These are phyloP conservation scores for Biston betularia DNA, from an alignment of 2,888 invertebrate genomes.

Conservation along the genomic window DNA sequence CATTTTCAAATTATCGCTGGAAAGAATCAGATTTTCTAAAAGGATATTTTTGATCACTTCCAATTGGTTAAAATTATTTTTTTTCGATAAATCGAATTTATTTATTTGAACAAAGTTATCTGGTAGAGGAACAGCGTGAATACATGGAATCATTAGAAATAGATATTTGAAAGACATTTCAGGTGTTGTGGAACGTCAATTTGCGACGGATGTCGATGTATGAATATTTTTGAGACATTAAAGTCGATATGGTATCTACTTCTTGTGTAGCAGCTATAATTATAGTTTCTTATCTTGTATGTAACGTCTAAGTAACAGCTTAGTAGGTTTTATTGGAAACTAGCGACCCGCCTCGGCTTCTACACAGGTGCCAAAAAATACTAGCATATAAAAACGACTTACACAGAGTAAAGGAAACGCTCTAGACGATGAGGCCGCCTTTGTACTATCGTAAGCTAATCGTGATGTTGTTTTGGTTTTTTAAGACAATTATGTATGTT, in stretches of 20 bases:
- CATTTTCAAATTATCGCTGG: slow-evolving; percentile 53
- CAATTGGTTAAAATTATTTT: slow-evolving; percentile 31
- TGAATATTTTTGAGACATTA: slow-evolving; percentile 29
- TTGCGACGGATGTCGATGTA: slow-evolving; percentile 6
- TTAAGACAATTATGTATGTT: no score
- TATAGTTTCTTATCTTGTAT: slow-evolving; percentile 12
- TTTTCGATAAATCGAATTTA: slow-evolving; percentile 37
- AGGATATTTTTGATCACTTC: slow-evolving; percentile 49
- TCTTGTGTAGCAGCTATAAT: slow-evolving; percentile 5
- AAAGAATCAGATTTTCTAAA: slow-evolving; percentile 50
- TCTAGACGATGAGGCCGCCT: no score
- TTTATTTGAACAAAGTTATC: slow-evolving; percentile 44
- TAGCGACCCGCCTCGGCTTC: no score
- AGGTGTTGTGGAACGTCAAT: slow-evolving; percentile 9
- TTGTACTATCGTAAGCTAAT: no score
- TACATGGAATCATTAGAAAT: slow-evolving; percentile 28
- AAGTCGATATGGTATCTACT: slow-evolving; percentile 30
- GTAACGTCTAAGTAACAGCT: background rate
- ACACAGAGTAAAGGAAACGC: no score
- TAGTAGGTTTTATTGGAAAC: no score
- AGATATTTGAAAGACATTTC: slow-evolving; percentile 30
- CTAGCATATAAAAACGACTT: no score
- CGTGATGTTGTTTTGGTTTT: no score
- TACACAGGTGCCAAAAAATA: no score
- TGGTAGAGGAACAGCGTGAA: slow-evolving; percentile 29